A percentile compares a stretch with the other conserved stretches of the same genome.
phyloP scores from a whole-genome alignment of 2,113 vertebrate species.

The Dermatemys mawii region DNA sequence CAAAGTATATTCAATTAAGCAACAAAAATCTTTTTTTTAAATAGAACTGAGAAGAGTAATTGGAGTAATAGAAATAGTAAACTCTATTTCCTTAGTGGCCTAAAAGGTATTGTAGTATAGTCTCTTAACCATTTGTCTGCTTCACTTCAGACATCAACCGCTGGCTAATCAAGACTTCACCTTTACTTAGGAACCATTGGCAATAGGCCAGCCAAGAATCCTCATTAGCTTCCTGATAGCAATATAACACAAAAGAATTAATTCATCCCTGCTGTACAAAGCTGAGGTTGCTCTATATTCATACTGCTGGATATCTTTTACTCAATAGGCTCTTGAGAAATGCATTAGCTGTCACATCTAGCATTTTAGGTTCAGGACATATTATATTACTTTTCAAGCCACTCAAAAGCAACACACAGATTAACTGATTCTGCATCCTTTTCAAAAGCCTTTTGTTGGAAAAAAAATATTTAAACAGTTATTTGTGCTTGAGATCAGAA shows the following conservation, averaged over 20 bases:
- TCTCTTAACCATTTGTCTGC: not conserved
- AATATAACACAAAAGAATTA: not conserved
- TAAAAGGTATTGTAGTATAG: not conserved
- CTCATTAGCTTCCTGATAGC: not conserved
- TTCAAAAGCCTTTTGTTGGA: conserved; percentile 11
- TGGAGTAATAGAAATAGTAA: not conserved
- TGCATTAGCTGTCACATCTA: conserved; percentile 5
- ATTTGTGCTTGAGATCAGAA: not conserved
- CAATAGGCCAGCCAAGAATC: not conserved
- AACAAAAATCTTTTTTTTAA: fast-evolving
- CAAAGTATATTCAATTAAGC: not conserved
- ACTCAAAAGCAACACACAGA: not conserved
- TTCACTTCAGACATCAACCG: not conserved
- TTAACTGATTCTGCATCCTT: conserved; percentile 1
- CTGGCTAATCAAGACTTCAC: not conserved
- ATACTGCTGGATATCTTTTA: not conserved
- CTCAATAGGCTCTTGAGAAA: conserved; percentile 21
- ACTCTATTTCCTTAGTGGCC: not conserved
- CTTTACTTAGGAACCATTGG: not conserved
- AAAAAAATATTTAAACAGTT: conserved; percentile 6
- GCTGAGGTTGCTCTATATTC: not conserved
- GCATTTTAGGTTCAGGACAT: not conserved
- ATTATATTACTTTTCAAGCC: conserved; percentile 10
- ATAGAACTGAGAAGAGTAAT: not conserved
- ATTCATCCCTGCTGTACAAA: not conserved